A percentile compares a stretch with the other conserved stretches of the same genome.
Conservation (phyloP, 2,797 vertebrate genomes). For the Paratrypauchen microcephalus region DNA sequence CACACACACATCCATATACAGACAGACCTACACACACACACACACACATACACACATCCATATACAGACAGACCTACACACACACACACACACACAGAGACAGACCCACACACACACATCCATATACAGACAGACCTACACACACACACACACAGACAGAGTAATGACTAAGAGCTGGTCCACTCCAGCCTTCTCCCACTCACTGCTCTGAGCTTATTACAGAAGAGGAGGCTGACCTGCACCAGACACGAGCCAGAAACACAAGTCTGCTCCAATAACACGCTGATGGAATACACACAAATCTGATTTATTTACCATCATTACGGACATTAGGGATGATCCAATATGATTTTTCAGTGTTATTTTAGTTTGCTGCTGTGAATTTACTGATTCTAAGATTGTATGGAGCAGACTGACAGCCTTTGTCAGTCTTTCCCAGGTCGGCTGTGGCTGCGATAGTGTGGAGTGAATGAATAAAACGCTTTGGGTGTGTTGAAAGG, state of each 20-base stretch:
- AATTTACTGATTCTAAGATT: too few relatives aligned
- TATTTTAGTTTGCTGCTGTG: too few relatives aligned
- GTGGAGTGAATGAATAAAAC: too few relatives aligned
- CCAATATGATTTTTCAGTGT: too few relatives aligned
- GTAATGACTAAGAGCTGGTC: conserved; percentile 27
- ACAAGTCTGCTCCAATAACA: not conserved
- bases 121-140: not conserved
- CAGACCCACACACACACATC: too few relatives aligned
- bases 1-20: conserved; percentile 3
- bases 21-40: not conserved
- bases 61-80: not conserved
- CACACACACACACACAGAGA: conserved; percentile 8
- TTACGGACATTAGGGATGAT: too few relatives aligned
- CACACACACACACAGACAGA: conserved; percentile 18
- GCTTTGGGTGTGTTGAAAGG: too few relatives aligned
- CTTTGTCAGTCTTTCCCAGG: too few relatives aligned
- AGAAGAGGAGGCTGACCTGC: conserved; percentile 3
- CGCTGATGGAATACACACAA: too few relatives aligned
- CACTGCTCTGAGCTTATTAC: conserved; percentile 13
- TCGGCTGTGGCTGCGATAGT: too few relatives aligned
- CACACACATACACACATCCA: conserved; percentile 16
- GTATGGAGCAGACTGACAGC: too few relatives aligned
- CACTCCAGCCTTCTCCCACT: conserved; percentile 36
- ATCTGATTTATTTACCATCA: too few relatives aligned
- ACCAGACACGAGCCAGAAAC: not conserved